Conservation (phyloP, 92 coral and sea anemone genomes). For the Micromussa lordhowensis region DNA sequence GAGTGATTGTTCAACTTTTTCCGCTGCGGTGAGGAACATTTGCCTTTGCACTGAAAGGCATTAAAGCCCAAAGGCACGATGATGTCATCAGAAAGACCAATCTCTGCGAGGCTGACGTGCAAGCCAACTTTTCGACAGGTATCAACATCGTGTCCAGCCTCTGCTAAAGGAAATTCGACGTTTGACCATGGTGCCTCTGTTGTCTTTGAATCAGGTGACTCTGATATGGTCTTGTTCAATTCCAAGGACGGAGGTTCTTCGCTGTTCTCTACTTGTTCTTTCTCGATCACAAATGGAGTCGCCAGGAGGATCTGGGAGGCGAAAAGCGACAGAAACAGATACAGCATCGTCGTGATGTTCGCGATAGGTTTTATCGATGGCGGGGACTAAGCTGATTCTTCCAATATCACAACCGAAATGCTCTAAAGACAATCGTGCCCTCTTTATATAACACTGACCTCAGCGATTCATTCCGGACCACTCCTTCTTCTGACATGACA, state of each 20-base stretch:
- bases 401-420: neutral
- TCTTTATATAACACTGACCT: no score
- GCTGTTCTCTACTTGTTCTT: neutral
- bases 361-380: neutral
- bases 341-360: slow-evolving; percentile 12
- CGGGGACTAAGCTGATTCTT: neutral
- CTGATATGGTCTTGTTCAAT: neutral
- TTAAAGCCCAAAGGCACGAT: slow-evolving; percentile 4
- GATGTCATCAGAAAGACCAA: neutral
- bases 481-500: no score
- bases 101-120: neutral
- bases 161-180: neutral
- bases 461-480: no score
- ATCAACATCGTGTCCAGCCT: neutral
- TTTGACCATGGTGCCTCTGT: neutral
- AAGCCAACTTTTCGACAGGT: slow-evolving; percentile 24
- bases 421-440: neutral
- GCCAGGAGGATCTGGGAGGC: neutral
- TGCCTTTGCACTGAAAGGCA: slow-evolving; percentile 31
- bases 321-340: neutral
- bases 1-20: slow-evolving; percentile 4
- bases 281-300: neutral
- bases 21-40: neutral
- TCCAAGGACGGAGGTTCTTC: neutral
- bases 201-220: neutral